Base-by-base conservation (phyloP, 1,140 invertebrate genomes). In the Oncopodura yosiiana region DNA sequence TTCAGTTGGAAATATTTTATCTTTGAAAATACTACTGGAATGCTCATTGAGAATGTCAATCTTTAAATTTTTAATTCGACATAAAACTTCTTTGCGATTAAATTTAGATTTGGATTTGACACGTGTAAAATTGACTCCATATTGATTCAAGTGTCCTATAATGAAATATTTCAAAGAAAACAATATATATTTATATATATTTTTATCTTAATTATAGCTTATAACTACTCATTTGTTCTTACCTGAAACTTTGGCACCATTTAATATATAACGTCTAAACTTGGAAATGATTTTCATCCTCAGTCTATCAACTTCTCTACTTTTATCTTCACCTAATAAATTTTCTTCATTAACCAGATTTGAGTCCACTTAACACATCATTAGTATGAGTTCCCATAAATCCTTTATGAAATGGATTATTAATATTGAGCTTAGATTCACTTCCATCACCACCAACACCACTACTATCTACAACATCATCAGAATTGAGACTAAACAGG, bases 141-240 rank as follows among this genome's bases (percentile, higher is more conserved):
- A 63, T 11, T 57, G 41, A 45, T 63, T 63, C 6, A 63, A 27
- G 43, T 63, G 62, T n/a, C 58, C 62, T 63, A 32, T n/a, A 29
- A 51, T 26, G 5, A 26, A 36, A 23, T n/a, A n/a, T n/a, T 41
- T 41, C 6, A 39, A 50, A 42, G 29, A 49, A 12, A 9, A 49
- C 6, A 19, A 8, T 21, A 45, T 45, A 24, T 45, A 6, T 45
- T 23, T n/a, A 45, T 8, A 11, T 6, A 26, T 37, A 36, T 37
- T 23, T n/a, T 24, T 4, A 5, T 18, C 16, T 45, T 18, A 8
- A n/a, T 41, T n/a, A n/a, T n/a, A n/a, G n/a, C n/a, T n/a, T n/a
- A n/a, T n/a, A n/a, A n/a, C n/a, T n/a, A n/a, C n/a, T n/a, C n/a
- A n/a, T n/a, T n/a, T n/a, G n/a, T n/a, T 2, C 29, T 42, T 36